Base-by-base conservation (phyloP, 1,140 invertebrate species). In the Eubasilissa regina region DNA sequence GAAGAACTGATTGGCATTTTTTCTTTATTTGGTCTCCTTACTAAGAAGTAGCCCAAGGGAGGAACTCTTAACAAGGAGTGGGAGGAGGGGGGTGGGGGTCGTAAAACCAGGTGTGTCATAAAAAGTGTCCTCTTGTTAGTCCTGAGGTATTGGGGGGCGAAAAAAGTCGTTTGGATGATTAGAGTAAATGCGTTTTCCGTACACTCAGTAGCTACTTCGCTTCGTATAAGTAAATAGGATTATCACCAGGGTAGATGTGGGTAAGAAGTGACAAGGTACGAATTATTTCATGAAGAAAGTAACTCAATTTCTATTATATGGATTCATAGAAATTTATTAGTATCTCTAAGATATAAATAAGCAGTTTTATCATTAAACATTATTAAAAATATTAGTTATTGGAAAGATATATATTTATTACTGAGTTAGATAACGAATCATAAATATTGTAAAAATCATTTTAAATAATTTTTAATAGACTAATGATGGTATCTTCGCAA, bases 31-130 rank as follows among this genome's bases (percentile, higher is more conserved):
- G 25, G 58, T 62, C 58, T 21, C 43, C n/a, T n/a, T n/a, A n/a
- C 64, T 68, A 47, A 68, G 64, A 56, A 75, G 12, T 15, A 58
- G 53, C 51, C 0, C 35, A 45, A 43, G 72, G 25, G 25, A 75
- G 17, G n/a, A n/a, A n/a, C n/a, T n/a, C n/a, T 11, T 19, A 19
- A 51, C 45, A 17, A 19, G 45, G 43, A 72, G 12, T 72, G 48
- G 35, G 19, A 44, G 3, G 25, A 47, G 45, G 19, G 75, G 47
- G 35, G 62, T 55, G 51, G 58, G 56, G 13, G 9, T 74, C 72
- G 74, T 81, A 81, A 81, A 81, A 81, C 19, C 80, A 79, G 80
- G 80, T 81, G 80, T 75, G 77, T 76, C 80, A 77, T 81, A 81
- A 81, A 81, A 81, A 81, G 62, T 68, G 77, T 81, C 77, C 75